These are phyloP conservation scores for Xerus rutilus DNA, from an alignment of 2,797 vertebrate genomes.

Conservation along the genomic window DNA sequence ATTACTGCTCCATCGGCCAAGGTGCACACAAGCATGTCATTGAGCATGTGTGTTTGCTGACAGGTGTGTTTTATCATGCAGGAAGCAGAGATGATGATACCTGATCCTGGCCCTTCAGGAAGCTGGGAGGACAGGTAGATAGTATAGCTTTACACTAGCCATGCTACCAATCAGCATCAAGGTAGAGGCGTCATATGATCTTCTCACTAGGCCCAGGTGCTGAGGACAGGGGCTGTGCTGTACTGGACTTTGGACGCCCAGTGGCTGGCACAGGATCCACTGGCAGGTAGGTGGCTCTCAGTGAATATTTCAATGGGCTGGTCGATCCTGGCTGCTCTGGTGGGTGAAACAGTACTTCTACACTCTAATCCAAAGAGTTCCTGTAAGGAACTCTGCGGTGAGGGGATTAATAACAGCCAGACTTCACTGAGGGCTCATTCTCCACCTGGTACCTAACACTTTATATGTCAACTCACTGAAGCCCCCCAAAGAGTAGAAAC, in stretches of 20 bases:
- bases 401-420: neutral
- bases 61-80: fast-evolving
- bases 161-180: fast-evolving
- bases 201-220: neutral
- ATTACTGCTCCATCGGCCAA: neutral
- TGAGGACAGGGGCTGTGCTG: fast-evolving
- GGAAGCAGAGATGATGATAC: neutral
- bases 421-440: neutral
- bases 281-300: neutral
- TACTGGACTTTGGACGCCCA: neutral
- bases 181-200: fast-evolving
- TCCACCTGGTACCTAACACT: neutral
- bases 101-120: neutral
- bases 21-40: fast-evolving
- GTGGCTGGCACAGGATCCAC: neutral
- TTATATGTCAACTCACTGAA: neutral
- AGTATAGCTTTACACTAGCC: fast-evolving
- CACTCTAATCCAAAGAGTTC: neutral
- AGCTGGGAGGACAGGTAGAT: neutral
- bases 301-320: neutral
- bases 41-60: neutral
- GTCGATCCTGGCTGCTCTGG: neutral
- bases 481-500: neutral
- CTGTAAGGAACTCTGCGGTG: neutral
- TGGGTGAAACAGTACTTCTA: neutral